Percentiles rank a stretch among this genome's conserved stretches.
These are phyloP conservation scores for Epistrophe grossulariae DNA, from an alignment of 2,888 invertebrate genomes.

Conservation along the genomic window DNA sequence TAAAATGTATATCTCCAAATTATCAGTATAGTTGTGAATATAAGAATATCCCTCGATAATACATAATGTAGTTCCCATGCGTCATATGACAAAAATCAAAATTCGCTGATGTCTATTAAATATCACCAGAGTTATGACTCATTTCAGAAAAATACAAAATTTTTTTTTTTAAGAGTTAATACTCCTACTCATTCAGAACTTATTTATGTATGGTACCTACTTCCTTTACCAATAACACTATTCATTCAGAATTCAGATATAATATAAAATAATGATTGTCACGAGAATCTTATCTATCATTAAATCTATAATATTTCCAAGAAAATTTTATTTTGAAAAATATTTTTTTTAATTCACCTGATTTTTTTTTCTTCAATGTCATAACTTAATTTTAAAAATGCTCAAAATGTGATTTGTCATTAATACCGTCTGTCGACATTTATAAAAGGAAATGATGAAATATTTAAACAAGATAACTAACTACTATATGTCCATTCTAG, in stretches of 20 bases:
- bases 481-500: not conserved
- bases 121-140: not conserved
- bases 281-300: no score
- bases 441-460: slow-evolving; percentile 27
- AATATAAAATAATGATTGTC: no score
- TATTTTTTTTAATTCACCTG: no score
- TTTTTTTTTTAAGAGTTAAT: not conserved
- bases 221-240: not conserved
- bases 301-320: no score
- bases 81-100: no score
- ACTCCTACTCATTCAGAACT: not conserved
- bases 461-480: slow-evolving; percentile 21
- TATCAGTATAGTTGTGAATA: no score
- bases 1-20: no score
- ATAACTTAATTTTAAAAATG: not conserved
- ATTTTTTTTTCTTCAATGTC: not conserved
- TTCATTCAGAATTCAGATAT: no score
- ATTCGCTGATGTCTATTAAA: no score
- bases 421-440: not conserved
- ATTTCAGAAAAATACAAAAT: not conserved
- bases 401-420: not conserved
- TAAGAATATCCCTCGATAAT: no score
- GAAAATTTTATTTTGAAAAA: no score
- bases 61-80: no score
- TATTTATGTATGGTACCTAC: not conserved